Percentiles rank a stretch among this genome's conserved stretches.
Evolutionary conservation across 2,797 vertebrate species (phyloP).

Genomic region (Monodelphis domestica): DNA sequence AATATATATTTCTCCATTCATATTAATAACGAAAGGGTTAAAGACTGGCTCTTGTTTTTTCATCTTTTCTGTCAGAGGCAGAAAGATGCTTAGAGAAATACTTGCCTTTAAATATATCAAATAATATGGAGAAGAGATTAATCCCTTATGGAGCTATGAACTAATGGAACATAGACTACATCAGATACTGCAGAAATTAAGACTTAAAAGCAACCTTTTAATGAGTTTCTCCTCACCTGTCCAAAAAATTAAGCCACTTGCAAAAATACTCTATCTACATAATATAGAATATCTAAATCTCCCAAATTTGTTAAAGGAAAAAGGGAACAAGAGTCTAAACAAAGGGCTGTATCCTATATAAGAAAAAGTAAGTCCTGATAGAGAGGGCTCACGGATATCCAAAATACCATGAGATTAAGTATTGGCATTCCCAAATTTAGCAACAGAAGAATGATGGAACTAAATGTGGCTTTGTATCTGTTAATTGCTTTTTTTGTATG

Average conservation of each 20-base stretch:
- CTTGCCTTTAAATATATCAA: not conserved
- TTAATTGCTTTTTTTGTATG: not conserved
- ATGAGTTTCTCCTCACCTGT: not conserved
- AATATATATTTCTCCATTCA: too few relatives aligned
- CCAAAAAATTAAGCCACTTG: not conserved
- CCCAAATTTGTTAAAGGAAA: not conserved
- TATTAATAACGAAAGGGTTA: too few relatives aligned
- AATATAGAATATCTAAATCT: not conserved
- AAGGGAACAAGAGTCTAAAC: not conserved
- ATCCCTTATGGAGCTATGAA: not conserved
- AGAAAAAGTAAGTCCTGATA: not conserved
- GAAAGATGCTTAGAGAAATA: not conserved
- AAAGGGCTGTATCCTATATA: not conserved
- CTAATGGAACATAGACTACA: not conserved
- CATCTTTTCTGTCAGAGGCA: not conserved
- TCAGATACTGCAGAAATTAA: not conserved
- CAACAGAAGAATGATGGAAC: not conserved
- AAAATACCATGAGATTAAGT: not conserved
- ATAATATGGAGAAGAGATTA: not conserved
- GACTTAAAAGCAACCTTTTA: not conserved
- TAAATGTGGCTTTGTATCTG: not conserved
- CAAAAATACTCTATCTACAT: not conserved
- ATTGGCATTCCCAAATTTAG: not conserved
- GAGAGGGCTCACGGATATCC: not conserved
- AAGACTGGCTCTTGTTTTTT: too few relatives aligned